Evolutionary conservation across 2,888 invertebrate species (phyloP), one percentile per base, ranked within the genome.

Genomic region (Leucophenga maculata): DNA sequence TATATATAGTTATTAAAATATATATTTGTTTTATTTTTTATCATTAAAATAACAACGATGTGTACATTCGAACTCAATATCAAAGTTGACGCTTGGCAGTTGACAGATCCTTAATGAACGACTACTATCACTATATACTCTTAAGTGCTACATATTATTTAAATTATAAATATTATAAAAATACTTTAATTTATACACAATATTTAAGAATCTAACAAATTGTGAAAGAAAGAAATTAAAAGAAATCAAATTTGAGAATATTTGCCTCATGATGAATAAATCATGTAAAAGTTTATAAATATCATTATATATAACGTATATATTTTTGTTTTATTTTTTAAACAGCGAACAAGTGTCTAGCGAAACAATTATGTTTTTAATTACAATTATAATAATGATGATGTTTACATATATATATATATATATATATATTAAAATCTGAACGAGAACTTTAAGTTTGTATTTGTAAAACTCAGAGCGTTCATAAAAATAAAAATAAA

Each of bases 331-430:
- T 39, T 39, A 6, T 39, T 39, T 39, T 39, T 39, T 82, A 75
- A 75, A 72, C 74, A 66, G 59, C 70, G 11, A 72, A 71, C 55
- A 72, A 72, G 48, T 68, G 68, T 65, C 52, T 67, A 64, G 70
- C 44, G 72, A 52, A 52, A 52, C 11, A 52, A 18, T 20, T 16
- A 52, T 48, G 14, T 18, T 52, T 16, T 18, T 16, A 16, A 48
- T 48, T 6, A 6, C 52, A 20, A 52, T 52, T 18, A 48, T 48
- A 48, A 48, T 48, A 16, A 14, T 48, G 6, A 48, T 48, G 48
- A 48, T 48, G 48, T 68, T 67, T 57, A 50, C 18, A 52, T 52
- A 62, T 18, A 16, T 16, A 50, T 32, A 52, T 52, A 62, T 18
- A 16, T 16, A n/a, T n/a, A 50, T 32, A 52, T 52, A 62, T 18